Percentiles rank a stretch among this genome's conserved stretches.
These are phyloP conservation scores for Megalops atlanticus DNA, from an alignment of 2,113 vertebrate genomes.

Conservation along the genomic window DNA sequence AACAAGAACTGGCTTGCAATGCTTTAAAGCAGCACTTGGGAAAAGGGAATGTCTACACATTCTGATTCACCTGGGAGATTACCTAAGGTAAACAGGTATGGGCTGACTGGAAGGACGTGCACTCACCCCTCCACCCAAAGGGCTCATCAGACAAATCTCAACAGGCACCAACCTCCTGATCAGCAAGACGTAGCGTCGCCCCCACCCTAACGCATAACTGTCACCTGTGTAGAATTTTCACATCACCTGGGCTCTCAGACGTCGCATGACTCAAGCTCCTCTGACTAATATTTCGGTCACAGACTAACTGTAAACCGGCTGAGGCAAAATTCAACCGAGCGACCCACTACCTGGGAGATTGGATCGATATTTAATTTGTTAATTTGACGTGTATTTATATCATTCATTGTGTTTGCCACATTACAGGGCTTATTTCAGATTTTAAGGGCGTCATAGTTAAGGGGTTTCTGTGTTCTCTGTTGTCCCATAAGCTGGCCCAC, in stretches of 20 bases:
- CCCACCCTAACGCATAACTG: constrained; percentile 23
- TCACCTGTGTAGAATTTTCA: neutral
- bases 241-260: neutral
- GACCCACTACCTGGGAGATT: neutral
- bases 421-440: too few relatives aligned
- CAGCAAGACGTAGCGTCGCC: neutral
- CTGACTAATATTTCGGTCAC: neutral
- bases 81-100: neutral
- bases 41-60: neutral
- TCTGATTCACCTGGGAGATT: constrained; percentile 3
- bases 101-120: too few relatives aligned
- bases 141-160: constrained; percentile 18
- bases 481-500: too few relatives aligned
- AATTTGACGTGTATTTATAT: too few relatives aligned
- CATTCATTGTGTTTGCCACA: too few relatives aligned
- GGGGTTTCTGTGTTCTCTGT: too few relatives aligned
- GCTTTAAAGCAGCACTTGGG: constrained; percentile 31
- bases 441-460: too few relatives aligned
- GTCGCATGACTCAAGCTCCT: constrained; percentile 1
- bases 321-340: neutral
- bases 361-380: too few relatives aligned
- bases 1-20: constrained; percentile 66
- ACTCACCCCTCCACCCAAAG: neutral
- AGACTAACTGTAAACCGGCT: neutral
- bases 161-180: constrained; percentile 4